A percentile compares a stretch with the other conserved stretches of the same genome.
phyloP scores from a whole-genome alignment of 2,888 invertebrate species.

The Ametastegia equiseti region DNA sequence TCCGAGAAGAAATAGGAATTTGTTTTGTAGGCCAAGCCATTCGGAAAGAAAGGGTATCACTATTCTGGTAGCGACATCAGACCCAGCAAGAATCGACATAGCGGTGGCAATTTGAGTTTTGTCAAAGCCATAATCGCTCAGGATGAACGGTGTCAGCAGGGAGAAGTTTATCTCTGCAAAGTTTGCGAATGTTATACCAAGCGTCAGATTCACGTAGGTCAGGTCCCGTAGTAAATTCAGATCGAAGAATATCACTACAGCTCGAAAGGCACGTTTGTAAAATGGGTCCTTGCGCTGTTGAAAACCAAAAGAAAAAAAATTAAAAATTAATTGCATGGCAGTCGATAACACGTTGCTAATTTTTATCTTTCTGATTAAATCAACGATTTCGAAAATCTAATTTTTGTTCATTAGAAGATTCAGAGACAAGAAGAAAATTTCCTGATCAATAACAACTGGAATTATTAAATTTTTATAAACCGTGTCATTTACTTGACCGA shows the following conservation, averaged over 20 bases:
- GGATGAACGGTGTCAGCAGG: constrained; percentile 84
- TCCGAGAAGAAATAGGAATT: constrained; percentile 84
- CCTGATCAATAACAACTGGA: neutral
- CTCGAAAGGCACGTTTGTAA: constrained; percentile 75
- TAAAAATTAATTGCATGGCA: neutral
- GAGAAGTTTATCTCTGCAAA: constrained; percentile 87
- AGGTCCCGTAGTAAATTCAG: constrained; percentile 84
- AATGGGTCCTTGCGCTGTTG: constrained; percentile 44
- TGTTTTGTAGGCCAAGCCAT: constrained; percentile 84
- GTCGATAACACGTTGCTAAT: neutral
- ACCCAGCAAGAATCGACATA: constrained; percentile 83
- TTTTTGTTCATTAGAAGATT: neutral
- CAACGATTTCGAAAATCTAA: neutral
- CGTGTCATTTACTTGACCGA: neutral
- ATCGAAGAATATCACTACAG: constrained; percentile 83
- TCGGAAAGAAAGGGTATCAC: constrained; percentile 84
- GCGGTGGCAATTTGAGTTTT: constrained; percentile 82
- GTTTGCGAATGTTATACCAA: constrained; percentile 84
- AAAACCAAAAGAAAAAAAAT: no score
- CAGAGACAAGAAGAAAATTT: neutral
- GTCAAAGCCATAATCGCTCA: constrained; percentile 82
- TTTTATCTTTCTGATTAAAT: neutral
- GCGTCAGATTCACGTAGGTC: constrained; percentile 83
- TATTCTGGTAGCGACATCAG: constrained; percentile 83
- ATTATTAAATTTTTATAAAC: neutral